Base-by-base conservation (phyloP, 2,113 vertebrate species). In the Machaerirhynchus nigripectus region DNA sequence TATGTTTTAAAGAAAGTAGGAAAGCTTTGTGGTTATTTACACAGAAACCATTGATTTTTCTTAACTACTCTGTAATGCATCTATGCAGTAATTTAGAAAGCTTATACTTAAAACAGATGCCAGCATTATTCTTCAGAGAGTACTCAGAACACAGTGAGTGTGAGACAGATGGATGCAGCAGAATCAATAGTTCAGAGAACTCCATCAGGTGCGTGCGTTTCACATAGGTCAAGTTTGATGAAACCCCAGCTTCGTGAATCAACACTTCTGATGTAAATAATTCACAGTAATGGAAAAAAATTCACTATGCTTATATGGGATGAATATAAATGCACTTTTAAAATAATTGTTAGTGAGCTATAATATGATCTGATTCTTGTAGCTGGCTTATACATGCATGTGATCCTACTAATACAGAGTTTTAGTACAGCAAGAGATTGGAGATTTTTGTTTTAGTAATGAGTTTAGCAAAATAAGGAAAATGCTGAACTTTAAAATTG, bases 41-140 rank as follows among this genome's bases (percentile, higher is more conserved):
- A 73, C 88, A 92, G 90, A 81, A 85, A 60, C 69, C 47, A 80
- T 76, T 91, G 50, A 50, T 92, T 92, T 92, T 94, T 89, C 90
- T 92, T 77, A 96, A 90, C 57, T 86, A 37, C 57, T 79, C 59
- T 73, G 77, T 95, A 77, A 89, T 90, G 53, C 70, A 75, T 91
- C 73, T 74, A 84, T 90, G 79, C 65, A 83, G 76, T 84, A 89
- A 96, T 95, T 97, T 96, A 60, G 69, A 96, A 87, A 89, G 83
- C 73, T 93, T 96, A 63, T 93, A 78, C 82, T 90, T 93, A 88
- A 95, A 95, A 84, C 92, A 96, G 95, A 94, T 96, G 93, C 80
- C 83, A 93, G 47, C 76, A 64, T 92, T 94, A 93, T 75, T 95
- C 95, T 96, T 96, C 76, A 81, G 94, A 96, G 95, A 93, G 69